Percentiles rank a stretch among this genome's conserved stretches.
phyloP scores from a whole-genome alignment of 2,888 invertebrate genomes.

The Agrochola circellaris region DNA sequence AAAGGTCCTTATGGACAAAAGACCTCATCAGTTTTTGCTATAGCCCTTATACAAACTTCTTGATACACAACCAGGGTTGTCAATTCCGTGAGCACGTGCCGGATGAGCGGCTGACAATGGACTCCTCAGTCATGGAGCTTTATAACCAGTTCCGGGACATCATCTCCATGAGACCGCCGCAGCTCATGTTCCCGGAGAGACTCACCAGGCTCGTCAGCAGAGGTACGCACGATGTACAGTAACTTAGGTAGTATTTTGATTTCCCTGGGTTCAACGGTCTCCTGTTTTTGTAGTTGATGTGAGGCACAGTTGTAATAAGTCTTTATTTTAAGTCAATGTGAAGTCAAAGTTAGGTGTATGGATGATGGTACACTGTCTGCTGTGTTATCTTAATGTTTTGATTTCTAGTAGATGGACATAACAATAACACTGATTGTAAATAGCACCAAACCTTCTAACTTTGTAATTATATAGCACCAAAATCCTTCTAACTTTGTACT shows the following conservation, averaged over 20 bases:
- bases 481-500: background rate
- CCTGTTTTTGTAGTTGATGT: background rate
- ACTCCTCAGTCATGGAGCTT: conserved; percentile 92
- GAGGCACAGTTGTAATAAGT: background rate
- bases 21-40: background rate
- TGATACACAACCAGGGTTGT: conserved; percentile 91
- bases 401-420: conserved; percentile 5
- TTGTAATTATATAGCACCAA: conserved; percentile 27
- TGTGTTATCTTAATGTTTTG: conserved; percentile 6
- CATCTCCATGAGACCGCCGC: conserved; percentile 92
- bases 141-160: conserved; percentile 90
- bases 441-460: conserved; percentile 11
- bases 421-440: conserved; percentile 15
- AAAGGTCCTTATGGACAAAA: background rate
- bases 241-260: background rate
- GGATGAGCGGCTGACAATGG: conserved; percentile 91
- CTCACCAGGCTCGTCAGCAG: conserved; percentile 92
- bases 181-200: conserved; percentile 92
- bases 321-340: background rate
- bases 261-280: background rate
- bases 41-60: background rate
- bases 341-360: background rate
- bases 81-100: conserved; percentile 94
- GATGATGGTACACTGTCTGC: background rate
- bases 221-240: conserved; percentile 78